Evolutionary conservation across 2,888 invertebrate species (phyloP).

Genomic region (Caenorhabditis parvicauda): DNA sequence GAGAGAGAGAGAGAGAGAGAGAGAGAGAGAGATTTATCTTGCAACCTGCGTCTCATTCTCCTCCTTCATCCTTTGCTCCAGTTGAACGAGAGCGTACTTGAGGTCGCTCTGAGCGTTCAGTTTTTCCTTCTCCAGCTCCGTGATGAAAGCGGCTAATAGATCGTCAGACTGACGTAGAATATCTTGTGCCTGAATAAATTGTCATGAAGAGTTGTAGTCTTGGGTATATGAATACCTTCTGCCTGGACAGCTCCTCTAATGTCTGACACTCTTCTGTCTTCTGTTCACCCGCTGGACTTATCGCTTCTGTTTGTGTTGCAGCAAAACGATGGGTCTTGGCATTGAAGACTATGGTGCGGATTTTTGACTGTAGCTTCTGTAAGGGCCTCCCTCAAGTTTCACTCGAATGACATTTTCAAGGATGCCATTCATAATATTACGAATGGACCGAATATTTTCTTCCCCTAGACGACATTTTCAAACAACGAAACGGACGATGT

Average conservation of each 20-base stretch:
- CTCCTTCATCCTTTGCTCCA: slow-evolving; percentile 51
- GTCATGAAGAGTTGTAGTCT: background rate
- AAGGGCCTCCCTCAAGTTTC: slow-evolving; percentile 3
- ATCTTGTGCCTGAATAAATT: slow-evolving; percentile 14
- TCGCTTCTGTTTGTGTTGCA: slow-evolving; percentile 45
- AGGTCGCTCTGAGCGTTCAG: slow-evolving; percentile 50
- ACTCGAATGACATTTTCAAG: no score
- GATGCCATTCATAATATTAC: no score
- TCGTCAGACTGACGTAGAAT: slow-evolving; percentile 41
- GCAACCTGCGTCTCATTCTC: slow-evolving; percentile 43
- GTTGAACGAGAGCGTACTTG: slow-evolving; percentile 49
- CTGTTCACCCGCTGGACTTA: slow-evolving; percentile 21
- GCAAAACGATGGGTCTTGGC: slow-evolving; percentile 36
- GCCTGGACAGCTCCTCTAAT: slow-evolving; percentile 34
- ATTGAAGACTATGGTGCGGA: slow-evolving; percentile 38
- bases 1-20: background rate
- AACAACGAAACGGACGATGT: no score
- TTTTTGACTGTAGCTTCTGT: slow-evolving; percentile 42
- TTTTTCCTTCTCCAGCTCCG: slow-evolving; percentile 47
- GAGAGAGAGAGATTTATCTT: no score
- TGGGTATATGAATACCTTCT: slow-evolving; percentile 15
- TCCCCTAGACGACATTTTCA: no score
- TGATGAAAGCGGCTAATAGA: slow-evolving; percentile 41
- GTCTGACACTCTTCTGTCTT: slow-evolving; percentile 37
- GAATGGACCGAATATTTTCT: no score